Base-by-base conservation (phyloP, 2,888 invertebrate genomes). In the Andricus curvator region DNA sequence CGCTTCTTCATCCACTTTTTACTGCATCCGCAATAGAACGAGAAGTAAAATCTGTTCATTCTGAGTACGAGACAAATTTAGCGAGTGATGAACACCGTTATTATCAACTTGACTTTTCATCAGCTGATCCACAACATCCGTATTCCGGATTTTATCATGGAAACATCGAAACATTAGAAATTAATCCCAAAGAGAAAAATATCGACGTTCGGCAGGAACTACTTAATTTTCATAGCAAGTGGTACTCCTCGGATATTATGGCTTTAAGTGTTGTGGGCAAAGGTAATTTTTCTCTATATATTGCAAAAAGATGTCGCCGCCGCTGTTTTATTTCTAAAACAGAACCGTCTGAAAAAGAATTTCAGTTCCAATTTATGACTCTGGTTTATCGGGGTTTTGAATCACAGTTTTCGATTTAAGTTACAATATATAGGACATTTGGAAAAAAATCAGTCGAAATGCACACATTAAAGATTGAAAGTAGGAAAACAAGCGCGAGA, bases 241-340 rank as follows among this genome's bases (percentile, higher is more conserved):
- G 97, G 96, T 99, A 99, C 93, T 99, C 99, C 0, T 95, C 99
- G 0, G 99, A 99, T 93, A 96, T 99, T 78, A 99, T 98, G 99
- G 95, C 96, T 4, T 93, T 99, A 15, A 95, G 96, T 78, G 95
- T 99, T 3, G 93, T 99, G 83, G 99, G 99, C 82, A 98, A 97
- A 95, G 97, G 97, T 96, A 87, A 44, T 15, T 4, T 68, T 68
- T 29, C 29, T 29, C 29, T 29, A 29, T 29, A 29, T 29, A 29
- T 29, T 29, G 29, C 4, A 29, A 29, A 29, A 29, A 29, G 2
- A 29, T 29, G 29, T 29, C 29, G 29, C 29, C 29, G 29, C 4
- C 29, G 29, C 29, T 29, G 29, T 29, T 29, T 29, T 29, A 3
- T 29, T 29, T 29, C 29, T 29, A 29, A 29, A 29, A 29, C 29